Percentiles rank a stretch among this genome's conserved stretches.
These are phyloP conservation scores for Lagria hirta DNA, from an alignment of 2,888 invertebrate species.

Conservation along the genomic window DNA sequence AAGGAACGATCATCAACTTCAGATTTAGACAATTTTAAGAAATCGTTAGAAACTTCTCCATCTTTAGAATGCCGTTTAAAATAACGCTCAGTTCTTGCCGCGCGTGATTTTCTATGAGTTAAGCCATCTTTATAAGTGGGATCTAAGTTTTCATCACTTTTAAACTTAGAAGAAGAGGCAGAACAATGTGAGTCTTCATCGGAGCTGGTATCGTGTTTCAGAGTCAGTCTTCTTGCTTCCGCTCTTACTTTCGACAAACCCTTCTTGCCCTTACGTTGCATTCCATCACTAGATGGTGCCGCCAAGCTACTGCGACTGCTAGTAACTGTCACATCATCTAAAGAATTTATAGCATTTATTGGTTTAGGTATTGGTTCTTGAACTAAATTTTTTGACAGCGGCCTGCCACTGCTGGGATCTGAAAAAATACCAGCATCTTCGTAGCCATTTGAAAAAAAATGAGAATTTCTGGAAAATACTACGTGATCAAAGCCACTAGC, in stretches of 20 bases:
- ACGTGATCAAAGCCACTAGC: constrained; percentile 67
- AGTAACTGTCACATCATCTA: constrained; percentile 35
- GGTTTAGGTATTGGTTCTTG: constrained; percentile 38
- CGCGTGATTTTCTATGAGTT: constrained; percentile 65
- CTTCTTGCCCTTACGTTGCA: constrained; percentile 59
- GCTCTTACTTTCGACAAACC: constrained; percentile 67
- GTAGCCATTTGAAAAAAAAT: constrained; percentile 31
- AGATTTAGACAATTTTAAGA: constrained; percentile 44
- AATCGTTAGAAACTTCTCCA: constrained; percentile 60
- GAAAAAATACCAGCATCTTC: constrained; percentile 61
- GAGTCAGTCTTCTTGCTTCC: constrained; percentile 64
- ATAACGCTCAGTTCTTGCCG: constrained; percentile 79
- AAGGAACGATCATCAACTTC: constrained; percentile 44
- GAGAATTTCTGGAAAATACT: constrained; percentile 49
- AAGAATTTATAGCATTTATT: constrained; percentile 25
- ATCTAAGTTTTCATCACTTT: constrained; percentile 70
- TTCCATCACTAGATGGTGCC: constrained; percentile 57
- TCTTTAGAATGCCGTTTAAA: constrained; percentile 73
- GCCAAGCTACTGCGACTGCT: constrained; percentile 45
- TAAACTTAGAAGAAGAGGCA: constrained; percentile 66
- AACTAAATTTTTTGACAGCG: constrained; percentile 32
- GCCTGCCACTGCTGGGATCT: constrained; percentile 56
- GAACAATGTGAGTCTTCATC: constrained; percentile 73
- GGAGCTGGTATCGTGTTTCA: constrained; percentile 67
- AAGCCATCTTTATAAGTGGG: constrained; percentile 53